Evolutionary conservation across 1,140 invertebrate species (phyloP), one percentile per base, ranked within the genome.

Genomic region (Acromyrmex heyeri): DNA sequence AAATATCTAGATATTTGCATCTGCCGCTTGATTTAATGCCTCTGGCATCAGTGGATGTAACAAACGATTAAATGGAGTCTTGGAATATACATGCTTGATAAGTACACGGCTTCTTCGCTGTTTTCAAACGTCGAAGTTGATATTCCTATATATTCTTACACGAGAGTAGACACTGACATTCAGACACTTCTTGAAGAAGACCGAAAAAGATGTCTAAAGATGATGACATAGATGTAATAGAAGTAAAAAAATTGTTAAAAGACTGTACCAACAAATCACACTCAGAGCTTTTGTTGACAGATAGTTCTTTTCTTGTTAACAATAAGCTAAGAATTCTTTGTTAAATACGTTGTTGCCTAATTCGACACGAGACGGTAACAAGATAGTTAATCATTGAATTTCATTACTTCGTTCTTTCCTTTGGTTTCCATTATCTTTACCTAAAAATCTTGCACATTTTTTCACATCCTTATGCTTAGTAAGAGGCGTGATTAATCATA

Each of bases 401-500:
- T 67, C 10, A 44, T 7, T 72, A 50, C 0, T 12, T 55, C 12
- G 2, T 50, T 14, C 24, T 55, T 72, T 55, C 7, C 27, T 70
- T 70, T 64, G 10, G 1, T 12, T 44, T 30, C 21, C 7, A 27
- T 48, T 14, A 4, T 24, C 2, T 59, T 55, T 18, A 4, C 1
- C 12, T 59, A 57, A 75, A 55, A 75, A 21, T 72, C 4, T 59
- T 38, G 16, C 2, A 38, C 6, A n/a, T 34, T 30, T 6, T 44
- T 34, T 59, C n/a, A 59, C 53, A 8, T 38, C 12, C 2, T 75
- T 30, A n/a, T 38, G 16, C 16, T 76, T 59, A 59, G 14, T n/a
- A 91, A 89, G 90, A 90, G 86, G 90, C 91, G 90, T 88, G 92
- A 90, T 94, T 93, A 93, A 94, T 93, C 93, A 93, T 91, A 86